A percentile compares a stretch with the other conserved stretches of the same genome.
These are phyloP conservation scores for Sebastolobus altivelis DNA, from an alignment of 2,797 vertebrate genomes.

Conservation along the genomic window DNA sequence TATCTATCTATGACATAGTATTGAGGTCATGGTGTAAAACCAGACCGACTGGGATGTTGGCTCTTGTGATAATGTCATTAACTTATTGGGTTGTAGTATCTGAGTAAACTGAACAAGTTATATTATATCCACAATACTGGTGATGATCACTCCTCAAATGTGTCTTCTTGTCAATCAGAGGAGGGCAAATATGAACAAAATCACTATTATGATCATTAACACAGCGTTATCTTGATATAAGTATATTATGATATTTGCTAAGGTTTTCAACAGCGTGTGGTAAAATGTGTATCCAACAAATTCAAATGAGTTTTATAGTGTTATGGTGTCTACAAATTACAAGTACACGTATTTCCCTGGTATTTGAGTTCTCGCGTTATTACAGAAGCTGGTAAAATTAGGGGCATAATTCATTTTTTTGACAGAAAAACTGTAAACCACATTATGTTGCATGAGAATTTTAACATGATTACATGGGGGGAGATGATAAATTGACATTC, in stretches of 20 bases:
- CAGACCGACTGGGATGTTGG: not conserved
- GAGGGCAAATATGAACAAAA: not conserved
- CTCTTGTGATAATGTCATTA: not conserved
- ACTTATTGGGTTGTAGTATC: not conserved
- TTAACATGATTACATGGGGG: too few relatives aligned
- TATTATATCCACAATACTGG: too few relatives aligned
- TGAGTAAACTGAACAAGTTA: not conserved
- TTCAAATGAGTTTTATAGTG: not conserved
- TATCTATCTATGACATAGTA: not conserved
- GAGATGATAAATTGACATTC: not conserved
- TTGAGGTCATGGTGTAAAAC: not conserved
- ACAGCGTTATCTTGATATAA: not conserved
- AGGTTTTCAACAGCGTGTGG: not conserved
- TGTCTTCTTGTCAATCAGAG: not conserved
- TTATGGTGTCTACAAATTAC: too few relatives aligned
- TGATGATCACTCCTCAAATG: not conserved
- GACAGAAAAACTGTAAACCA: not conserved
- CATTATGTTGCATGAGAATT: not conserved
- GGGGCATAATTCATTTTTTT: not conserved
- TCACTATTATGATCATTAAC: not conserved
- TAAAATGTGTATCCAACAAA: not conserved
- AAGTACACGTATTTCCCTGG: not conserved
- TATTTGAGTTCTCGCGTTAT: not conserved
- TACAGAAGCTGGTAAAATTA: not conserved
- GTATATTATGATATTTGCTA: not conserved